A percentile compares a stretch with the other conserved stretches of the same genome.
phyloP scores from a whole-genome alignment of 2,113 vertebrate genomes.

The Myotis davidii region DNA sequence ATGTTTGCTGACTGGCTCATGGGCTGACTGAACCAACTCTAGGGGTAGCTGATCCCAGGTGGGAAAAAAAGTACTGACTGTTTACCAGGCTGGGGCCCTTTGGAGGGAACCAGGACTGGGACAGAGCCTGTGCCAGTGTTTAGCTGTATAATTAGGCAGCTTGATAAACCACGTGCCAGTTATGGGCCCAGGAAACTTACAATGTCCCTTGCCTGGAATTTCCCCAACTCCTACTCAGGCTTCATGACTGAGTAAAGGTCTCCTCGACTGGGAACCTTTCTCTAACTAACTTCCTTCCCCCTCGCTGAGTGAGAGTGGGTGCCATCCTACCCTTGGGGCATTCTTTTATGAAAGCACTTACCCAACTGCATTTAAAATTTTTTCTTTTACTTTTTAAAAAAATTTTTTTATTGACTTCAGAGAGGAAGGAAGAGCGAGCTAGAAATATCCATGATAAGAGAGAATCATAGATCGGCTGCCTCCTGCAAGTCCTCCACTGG shows the following conservation, averaged over 20 bases:
- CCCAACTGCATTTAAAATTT: neutral
- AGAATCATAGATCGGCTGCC: no score
- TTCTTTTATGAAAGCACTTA: neutral
- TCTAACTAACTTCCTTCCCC: neutral
- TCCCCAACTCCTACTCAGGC: conserved; percentile 31
- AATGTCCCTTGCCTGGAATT: neutral
- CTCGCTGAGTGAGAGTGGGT: neutral
- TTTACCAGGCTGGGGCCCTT: neutral
- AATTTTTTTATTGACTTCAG: no score
- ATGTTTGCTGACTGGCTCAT: neutral
- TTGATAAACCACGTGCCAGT: neutral
- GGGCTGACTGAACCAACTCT: neutral
- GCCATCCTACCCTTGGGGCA: neutral
- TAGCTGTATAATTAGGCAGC: neutral
- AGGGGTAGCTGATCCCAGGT: neutral
- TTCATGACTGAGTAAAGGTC: conserved; percentile 17
- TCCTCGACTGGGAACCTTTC: neutral
- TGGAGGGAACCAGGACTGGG: neutral
- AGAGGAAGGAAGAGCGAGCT: no score
- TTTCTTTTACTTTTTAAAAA: no score
- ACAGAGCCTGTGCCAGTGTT: neutral
- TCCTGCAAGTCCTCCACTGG: no score
- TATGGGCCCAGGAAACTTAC: neutral
- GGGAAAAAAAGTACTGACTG: neutral
- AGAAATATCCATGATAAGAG: no score